These are phyloP conservation scores for Spodoptera frugiperda DNA, from an alignment of 1,140 invertebrate species.

Conservation along the genomic window DNA sequence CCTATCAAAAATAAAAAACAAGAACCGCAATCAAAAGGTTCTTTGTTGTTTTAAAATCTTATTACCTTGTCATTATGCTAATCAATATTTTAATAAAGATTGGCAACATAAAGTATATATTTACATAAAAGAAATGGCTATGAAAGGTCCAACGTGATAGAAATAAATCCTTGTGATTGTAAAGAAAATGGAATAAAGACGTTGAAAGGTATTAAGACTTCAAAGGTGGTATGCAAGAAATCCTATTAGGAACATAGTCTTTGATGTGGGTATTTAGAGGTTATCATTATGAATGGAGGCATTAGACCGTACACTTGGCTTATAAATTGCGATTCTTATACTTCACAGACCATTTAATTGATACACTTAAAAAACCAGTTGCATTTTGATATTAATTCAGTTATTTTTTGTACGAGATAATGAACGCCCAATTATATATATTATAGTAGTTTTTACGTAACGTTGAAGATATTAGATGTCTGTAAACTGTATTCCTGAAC, in stretches of 20 bases:
- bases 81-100: conserved; percentile 23
- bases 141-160: conserved; percentile 12
- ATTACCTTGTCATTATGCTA: conserved; percentile 1
- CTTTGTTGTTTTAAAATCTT: conserved; percentile 22
- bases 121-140: conserved; percentile 5
- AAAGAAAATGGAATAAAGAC: conserved; percentile 27
- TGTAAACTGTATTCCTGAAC: too few species aligned
- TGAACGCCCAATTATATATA: too few species aligned
- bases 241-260: conserved; percentile 41
- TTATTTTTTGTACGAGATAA: too few species aligned
- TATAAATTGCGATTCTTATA: too few species aligned
- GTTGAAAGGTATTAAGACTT: conserved; percentile 43
- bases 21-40: background rate
- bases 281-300: conserved; percentile 8
- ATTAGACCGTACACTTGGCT: background rate
- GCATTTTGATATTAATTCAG: too few species aligned
- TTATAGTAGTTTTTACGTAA: too few species aligned
- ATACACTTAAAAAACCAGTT: too few species aligned
- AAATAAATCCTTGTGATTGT: conserved; percentile 35
- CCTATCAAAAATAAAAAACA: background rate
- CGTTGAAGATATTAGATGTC: too few species aligned
- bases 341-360: too few species aligned
- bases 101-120: background rate
- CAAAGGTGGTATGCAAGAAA: conserved; percentile 34
- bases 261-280: conserved; percentile 20